Evolutionary conservation across 2,888 invertebrate genomes (phyloP).

Genomic region (Caenorhabditis uteleia): DNA sequence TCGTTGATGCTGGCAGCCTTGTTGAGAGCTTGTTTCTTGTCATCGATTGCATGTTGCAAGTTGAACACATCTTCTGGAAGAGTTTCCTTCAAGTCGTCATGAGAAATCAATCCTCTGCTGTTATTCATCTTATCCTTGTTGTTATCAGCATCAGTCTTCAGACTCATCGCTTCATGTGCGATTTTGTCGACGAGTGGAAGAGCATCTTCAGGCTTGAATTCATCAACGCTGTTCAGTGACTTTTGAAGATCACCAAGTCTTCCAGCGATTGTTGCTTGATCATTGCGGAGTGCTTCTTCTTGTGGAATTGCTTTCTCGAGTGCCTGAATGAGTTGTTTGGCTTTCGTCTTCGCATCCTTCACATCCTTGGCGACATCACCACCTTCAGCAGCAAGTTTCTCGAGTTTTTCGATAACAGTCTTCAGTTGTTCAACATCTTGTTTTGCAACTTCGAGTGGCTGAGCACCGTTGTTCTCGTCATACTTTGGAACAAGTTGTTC

Average conservation of each 20-base stretch:
- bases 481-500: slow-evolving; percentile 15
- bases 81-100: slow-evolving; percentile 15
- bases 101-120: slow-evolving; percentile 10
- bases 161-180: slow-evolving; percentile 11
- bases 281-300: slow-evolving; percentile 9
- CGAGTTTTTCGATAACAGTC: slow-evolving; percentile 5
- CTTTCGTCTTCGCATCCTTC: slow-evolving; percentile 18
- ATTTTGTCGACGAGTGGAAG: slow-evolving; percentile 18
- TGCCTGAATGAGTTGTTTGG: slow-evolving; percentile 11
- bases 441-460: slow-evolving; percentile 16
- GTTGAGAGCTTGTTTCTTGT: slow-evolving; percentile 15
- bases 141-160: slow-evolving; percentile 10
- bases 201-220: slow-evolving; percentile 5
- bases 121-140: slow-evolving; percentile 8
- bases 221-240: not conserved
- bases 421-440: slow-evolving; percentile 8
- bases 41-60: slow-evolving; percentile 12
- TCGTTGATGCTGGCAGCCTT: slow-evolving; percentile 18
- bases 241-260: slow-evolving; percentile 1
- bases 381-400: slow-evolving; percentile 3
- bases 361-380: slow-evolving; percentile 7
- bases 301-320: slow-evolving; percentile 11
- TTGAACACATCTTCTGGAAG: slow-evolving; percentile 10
- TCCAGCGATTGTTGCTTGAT: not conserved
- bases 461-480: too few relatives aligned